A percentile compares a stretch with the other conserved stretches of the same genome.
Evolutionary conservation across 1,140 invertebrate species (phyloP).

Genomic region (Zaprionus nigranus): DNA sequence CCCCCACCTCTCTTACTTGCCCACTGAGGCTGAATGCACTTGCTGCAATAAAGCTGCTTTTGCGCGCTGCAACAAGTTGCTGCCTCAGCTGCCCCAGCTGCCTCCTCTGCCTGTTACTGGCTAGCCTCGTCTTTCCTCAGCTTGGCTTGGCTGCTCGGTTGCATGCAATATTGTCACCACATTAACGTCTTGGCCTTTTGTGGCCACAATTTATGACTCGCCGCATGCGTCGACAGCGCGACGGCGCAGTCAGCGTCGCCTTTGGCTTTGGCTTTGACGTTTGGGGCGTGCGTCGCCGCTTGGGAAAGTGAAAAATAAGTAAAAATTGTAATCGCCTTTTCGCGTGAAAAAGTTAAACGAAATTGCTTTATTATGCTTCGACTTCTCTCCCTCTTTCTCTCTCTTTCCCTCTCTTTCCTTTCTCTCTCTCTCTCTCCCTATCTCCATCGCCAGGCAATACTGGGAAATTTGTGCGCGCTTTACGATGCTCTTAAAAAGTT

Average conservation of each 20-base stretch:
- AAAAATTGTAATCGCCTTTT: conserved; percentile 76
- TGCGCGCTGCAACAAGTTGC: conserved; percentile 41
- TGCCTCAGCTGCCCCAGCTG: neutral
- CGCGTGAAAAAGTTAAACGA: conserved; percentile 73
- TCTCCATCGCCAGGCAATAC: neutral
- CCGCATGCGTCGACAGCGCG: conserved; percentile 53
- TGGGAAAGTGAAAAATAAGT: conserved; percentile 82
- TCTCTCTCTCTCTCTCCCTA: neutral
- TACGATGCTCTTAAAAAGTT: conserved; percentile 1
- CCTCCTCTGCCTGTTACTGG: no score
- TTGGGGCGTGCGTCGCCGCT: conserved; percentile 41
- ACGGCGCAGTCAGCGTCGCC: conserved; percentile 1
- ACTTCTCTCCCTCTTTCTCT: conserved; percentile 8
- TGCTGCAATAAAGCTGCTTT: conserved; percentile 64
- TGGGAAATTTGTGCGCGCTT: neutral
- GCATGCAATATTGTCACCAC: conserved; percentile 82
- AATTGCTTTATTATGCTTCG: conserved; percentile 71
- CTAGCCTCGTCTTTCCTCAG: neutral
- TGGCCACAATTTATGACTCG: conserved; percentile 78
- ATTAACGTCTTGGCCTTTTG: conserved; percentile 82
- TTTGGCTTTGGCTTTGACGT: conserved; percentile 24
- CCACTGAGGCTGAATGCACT: conserved; percentile 42
- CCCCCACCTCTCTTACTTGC: conserved; percentile 26
- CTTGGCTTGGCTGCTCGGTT: conserved; percentile 54
- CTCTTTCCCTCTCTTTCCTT: neutral